phyloP scores from a whole-genome alignment of 2,113 vertebrate species.

The Trichomycterus rosablanca region DNA sequence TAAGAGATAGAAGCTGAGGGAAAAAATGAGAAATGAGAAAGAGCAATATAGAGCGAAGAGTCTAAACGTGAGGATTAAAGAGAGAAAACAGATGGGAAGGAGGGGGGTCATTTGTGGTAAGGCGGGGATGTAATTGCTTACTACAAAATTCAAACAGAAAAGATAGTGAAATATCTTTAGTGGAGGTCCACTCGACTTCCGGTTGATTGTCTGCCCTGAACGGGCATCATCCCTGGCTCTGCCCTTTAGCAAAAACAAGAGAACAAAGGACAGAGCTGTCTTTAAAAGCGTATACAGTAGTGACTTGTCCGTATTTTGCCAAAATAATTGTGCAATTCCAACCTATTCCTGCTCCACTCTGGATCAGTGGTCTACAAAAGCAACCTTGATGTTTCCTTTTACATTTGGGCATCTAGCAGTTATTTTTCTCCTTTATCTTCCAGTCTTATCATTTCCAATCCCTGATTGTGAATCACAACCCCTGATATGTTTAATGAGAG shows the following conservation, averaged over 20 bases:
- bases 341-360: too few species aligned
- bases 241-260: neutral
- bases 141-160: constrained; percentile 10
- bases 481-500: too few species aligned
- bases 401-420: too few species aligned
- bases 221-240: too few species aligned
- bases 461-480: too few species aligned
- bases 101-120: neutral
- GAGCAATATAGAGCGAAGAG: neutral
- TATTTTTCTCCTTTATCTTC: too few species aligned
- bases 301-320: too few species aligned
- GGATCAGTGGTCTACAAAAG: too few species aligned
- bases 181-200: neutral
- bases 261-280: neutral
- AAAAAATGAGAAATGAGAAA: neutral
- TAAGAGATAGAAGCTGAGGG: neutral
- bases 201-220: neutral
- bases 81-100: constrained; percentile 10
- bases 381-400: too few species aligned
- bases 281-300: too few species aligned
- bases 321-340: too few species aligned
- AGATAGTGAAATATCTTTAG: constrained; percentile 1
- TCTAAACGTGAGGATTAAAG: neutral
- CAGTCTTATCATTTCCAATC: too few species aligned
- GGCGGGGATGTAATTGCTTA: neutral